Percentiles rank a stretch among this genome's conserved stretches.
Conservation (phyloP, 2,888 invertebrate genomes). For the Eristalis pertinax region DNA sequence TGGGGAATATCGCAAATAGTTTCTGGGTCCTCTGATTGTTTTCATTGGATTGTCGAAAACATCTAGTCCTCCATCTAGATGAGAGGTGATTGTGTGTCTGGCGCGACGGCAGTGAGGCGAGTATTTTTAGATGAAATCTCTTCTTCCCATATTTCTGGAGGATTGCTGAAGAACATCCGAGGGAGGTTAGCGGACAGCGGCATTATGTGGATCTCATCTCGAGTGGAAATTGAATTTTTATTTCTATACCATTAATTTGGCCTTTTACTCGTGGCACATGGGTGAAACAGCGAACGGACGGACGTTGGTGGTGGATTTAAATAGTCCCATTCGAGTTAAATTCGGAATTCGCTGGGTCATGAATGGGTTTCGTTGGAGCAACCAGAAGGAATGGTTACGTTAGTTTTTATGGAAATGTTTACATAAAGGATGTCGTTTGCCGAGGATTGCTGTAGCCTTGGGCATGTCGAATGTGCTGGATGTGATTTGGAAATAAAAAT, state of each 20-base stretch:
- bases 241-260: constrained; percentile 47
- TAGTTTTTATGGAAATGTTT: constrained; percentile 28
- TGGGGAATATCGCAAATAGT: constrained; percentile 16
- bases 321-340: constrained; percentile 28
- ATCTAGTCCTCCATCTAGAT: background rate
- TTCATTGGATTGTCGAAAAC: constrained; percentile 5
- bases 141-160: background rate
- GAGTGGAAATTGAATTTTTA: constrained; percentile 48
- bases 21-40: constrained; percentile 11
- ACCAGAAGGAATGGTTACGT: constrained; percentile 4
- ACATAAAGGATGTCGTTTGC: background rate
- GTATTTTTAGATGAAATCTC: background rate
- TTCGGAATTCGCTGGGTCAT: background rate
- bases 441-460: background rate
- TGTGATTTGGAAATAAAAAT: background rate
- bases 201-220: constrained; percentile 23
- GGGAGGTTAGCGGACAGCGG: background rate
- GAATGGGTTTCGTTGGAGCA: constrained; percentile 5
- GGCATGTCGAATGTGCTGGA: background rate
- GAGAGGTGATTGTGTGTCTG: background rate
- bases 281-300: background rate
- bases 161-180: background rate
- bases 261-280: background rate
- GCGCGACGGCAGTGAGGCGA: background rate
- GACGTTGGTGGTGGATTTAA: constrained; percentile 15